phyloP scores from a whole-genome alignment of 2,888 invertebrate species.

The Eristalis arbustorum region DNA sequence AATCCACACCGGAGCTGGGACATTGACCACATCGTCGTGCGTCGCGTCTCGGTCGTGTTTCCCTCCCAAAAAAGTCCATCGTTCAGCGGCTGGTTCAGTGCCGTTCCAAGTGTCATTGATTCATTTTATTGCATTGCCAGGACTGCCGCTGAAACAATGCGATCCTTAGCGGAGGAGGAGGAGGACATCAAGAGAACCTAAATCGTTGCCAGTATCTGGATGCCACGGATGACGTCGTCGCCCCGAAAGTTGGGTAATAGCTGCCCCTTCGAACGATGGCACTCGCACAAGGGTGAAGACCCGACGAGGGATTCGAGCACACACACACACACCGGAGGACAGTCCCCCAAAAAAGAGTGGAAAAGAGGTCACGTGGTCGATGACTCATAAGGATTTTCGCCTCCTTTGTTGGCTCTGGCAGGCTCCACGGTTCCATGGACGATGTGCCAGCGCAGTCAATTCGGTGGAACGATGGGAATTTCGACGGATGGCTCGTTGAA shows the following conservation, averaged over 20 bases:
- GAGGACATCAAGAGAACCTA: constrained; percentile 27
- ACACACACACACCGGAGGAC: neutral
- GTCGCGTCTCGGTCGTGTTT: no score
- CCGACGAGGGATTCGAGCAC: neutral
- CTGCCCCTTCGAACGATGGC: neutral
- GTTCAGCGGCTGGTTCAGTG: neutral
- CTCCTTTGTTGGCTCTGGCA: constrained; percentile 43
- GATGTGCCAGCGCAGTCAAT: constrained; percentile 25
- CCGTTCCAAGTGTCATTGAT: constrained; percentile 29
- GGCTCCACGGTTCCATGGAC: neutral
- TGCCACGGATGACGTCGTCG: neutral
- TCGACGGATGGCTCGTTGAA: constrained; percentile 45
- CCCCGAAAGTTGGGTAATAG: constrained; percentile 24
- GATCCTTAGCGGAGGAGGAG: neutral
- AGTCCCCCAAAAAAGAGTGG: neutral
- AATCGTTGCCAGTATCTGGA: neutral
- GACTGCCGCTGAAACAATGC: neutral
- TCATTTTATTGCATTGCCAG: constrained; percentile 23
- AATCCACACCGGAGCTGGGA: neutral
- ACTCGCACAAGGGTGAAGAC: neutral
- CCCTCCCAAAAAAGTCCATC: neutral
- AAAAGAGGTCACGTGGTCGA: constrained; percentile 62
- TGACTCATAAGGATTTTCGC: constrained; percentile 56
- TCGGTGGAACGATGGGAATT: constrained; percentile 22
- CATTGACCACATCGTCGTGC: neutral